These are phyloP conservation scores for Nomada ferruginata DNA, from an alignment of 2,888 invertebrate genomes.

Conservation along the genomic window DNA sequence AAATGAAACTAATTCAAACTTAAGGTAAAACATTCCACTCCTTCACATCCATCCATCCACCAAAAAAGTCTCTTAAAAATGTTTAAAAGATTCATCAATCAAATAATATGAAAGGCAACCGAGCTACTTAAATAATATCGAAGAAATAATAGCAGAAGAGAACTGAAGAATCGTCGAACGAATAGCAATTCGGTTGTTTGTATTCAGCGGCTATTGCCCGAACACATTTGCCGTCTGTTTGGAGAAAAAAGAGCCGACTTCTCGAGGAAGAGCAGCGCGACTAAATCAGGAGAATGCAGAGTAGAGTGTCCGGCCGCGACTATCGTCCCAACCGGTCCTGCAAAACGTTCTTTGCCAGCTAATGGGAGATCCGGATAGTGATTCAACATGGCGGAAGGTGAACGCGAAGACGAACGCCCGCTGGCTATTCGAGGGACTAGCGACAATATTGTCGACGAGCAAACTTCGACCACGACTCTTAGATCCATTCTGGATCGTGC, in stretches of 20 bases:
- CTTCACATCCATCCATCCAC: too few relatives aligned
- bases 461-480: conserved; percentile 53
- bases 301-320: conserved; percentile 48
- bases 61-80: too few relatives aligned
- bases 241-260: conserved; percentile 26
- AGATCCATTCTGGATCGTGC: too few relatives aligned
- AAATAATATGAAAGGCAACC: not conserved
- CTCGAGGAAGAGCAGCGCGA: conserved; percentile 32
- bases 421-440: conserved; percentile 48
- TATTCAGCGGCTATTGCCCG: conserved; percentile 3
- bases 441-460: conserved; percentile 61
- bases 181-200: conserved; percentile 18
- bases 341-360: conserved; percentile 63
- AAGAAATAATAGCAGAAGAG: not conserved
- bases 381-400: conserved; percentile 67
- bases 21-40: too few relatives aligned
- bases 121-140: not conserved
- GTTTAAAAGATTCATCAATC: not conserved
- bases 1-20: too few relatives aligned
- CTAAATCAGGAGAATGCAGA: conserved; percentile 49
- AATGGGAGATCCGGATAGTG: conserved; percentile 73
- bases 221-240: conserved; percentile 14
- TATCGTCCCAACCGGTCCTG: conserved; percentile 70
- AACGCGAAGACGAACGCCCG: conserved; percentile 60
- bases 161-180: conserved; percentile 2